Conservation (phyloP, 2,888 invertebrate genomes). For the Ashinkailepas kermadecensis region DNA sequence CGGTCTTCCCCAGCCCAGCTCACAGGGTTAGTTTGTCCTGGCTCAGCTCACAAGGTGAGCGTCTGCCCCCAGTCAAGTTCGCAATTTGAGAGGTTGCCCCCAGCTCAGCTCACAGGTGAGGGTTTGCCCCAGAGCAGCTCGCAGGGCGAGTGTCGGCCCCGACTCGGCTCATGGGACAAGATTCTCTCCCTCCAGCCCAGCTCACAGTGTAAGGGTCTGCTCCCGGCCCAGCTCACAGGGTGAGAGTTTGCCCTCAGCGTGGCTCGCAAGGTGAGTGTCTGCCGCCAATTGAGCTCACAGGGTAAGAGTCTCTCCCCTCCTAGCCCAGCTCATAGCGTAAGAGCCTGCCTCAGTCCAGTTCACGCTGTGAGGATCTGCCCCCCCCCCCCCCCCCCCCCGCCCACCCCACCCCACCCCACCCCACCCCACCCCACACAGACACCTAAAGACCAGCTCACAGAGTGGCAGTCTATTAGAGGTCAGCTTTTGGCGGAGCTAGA, state of each 20-base stretch:
- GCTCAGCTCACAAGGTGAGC: not conserved
- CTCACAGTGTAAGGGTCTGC: not conserved
- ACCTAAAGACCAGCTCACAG: too few species aligned
- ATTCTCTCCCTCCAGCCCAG: not conserved
- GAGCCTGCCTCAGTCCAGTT: not conserved
- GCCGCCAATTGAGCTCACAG: too few species aligned
- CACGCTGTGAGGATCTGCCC: not conserved
- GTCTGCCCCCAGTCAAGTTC: not conserved
- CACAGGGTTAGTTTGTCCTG: not conserved
- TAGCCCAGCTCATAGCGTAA: not conserved
- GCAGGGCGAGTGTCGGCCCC: conserved; percentile 85
- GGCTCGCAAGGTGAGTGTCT: not conserved
- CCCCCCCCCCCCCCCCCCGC: too few species aligned
- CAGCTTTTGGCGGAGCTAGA: too few species aligned
- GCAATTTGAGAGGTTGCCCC: not conserved
- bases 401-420: too few species aligned
- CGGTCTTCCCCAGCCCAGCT: too few species aligned
- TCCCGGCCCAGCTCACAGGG: not conserved
- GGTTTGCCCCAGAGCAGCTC: too few species aligned
- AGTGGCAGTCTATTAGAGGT: too few species aligned
- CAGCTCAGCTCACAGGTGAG: too few species aligned
- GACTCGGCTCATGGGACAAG: conserved; percentile 93
- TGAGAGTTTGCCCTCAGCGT: not conserved
- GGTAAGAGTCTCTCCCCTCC: not conserved
- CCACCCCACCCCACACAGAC: too few species aligned